Base-by-base conservation (phyloP, 2,888 invertebrate genomes). In the Gerris lacustris region DNA sequence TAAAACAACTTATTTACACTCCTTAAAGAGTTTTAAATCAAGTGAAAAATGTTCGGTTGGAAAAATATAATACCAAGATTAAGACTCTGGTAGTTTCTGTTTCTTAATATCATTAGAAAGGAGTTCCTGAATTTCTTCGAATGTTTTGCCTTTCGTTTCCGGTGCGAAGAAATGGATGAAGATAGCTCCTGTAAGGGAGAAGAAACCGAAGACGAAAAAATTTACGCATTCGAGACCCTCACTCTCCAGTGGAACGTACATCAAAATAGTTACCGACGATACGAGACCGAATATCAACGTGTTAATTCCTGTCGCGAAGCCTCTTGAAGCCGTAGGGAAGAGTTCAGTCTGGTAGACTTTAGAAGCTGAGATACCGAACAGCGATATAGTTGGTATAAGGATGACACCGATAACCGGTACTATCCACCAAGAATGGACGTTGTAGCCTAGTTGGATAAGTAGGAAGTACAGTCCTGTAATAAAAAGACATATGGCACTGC, bases 131-230 rank as follows among this genome's bases (percentile, higher is more conserved):
- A 89, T 89, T 77, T 86, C 84, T 63, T 86, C 83, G 77, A 89
- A 83, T 5, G 87, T 87, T 77, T 87, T 88, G 70, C 88, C 87
- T 79, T 87, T 88, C 4, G 89, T 89, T 80, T 89, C 89, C 1
- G 88, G 88, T 31, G 74, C 69, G 17, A 71, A 64, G 11, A 73
- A 70, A 67, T 73, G 75, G 62, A 75, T 74, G n/a, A 67, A 67
- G 6, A 73, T 45, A 55, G 72, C 69, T 5, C 75, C 73, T 9
- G 69, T 5, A 9, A 71, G 64, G 9, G 70, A 72, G 68, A 72
- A 73, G 1, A 69, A 44, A 5, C 72, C 71, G 68, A 74, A 75
- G 5, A 75, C 69, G 47, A 55, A 55, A 55, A 55, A 55, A 15
- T 55, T 55, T 4, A 55, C 55, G 55, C 15, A 55, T 11, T 11